Evolutionary conservation across 2,888 invertebrate genomes (phyloP).

Genomic region (Zele albiditarsus): DNA sequence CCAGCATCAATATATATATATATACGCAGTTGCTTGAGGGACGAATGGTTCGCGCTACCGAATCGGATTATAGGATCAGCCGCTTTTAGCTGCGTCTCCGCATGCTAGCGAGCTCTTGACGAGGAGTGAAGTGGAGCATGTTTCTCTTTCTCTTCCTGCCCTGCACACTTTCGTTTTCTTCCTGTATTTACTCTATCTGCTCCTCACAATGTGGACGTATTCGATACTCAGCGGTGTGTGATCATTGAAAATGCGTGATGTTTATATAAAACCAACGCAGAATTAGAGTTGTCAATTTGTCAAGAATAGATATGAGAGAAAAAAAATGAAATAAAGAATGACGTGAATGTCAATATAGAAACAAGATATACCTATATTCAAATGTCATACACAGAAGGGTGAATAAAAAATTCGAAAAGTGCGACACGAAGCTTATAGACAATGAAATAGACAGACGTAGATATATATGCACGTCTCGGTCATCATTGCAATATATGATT

Average conservation of each 20-base stretch:
- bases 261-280: too few species aligned
- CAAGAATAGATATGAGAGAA: neutral
- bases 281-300: neutral
- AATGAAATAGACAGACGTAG: neutral
- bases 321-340: neutral
- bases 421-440: neutral
- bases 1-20: constrained; percentile 36
- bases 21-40: constrained; percentile 11
- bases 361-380: neutral
- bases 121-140: constrained; percentile 62
- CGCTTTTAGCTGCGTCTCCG: constrained; percentile 37
- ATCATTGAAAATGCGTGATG: neutral
- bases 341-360: neutral
- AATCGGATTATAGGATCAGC: constrained; percentile 70
- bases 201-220: neutral
- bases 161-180: neutral
- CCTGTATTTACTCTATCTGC: neutral
- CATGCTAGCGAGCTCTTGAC: constrained; percentile 39
- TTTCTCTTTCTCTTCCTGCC: neutral
- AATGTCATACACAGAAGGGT: neutral
- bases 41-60: constrained; percentile 56
- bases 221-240: neutral
- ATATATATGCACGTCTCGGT: neutral
- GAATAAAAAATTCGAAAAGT: neutral
- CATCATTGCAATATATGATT: constrained; percentile 6